A percentile compares a stretch with the other conserved stretches of the same genome.
These are phyloP conservation scores for Urosaurus nigricauda DNA, from an alignment of 2,797 vertebrate genomes.

Conservation along the genomic window DNA sequence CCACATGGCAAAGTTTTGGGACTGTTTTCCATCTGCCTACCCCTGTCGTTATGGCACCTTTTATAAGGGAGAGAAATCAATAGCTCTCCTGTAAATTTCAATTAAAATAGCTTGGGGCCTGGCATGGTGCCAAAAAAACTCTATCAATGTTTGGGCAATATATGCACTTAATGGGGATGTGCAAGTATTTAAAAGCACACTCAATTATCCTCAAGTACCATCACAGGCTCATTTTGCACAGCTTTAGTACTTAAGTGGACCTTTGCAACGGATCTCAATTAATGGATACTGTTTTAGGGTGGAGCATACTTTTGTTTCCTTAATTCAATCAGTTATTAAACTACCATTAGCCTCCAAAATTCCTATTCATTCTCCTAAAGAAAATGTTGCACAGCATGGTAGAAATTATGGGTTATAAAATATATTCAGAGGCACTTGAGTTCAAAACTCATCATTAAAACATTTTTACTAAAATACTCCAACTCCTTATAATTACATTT, in stretches of 20 bases:
- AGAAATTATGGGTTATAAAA: constrained; percentile 6
- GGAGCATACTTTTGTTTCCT: constrained; percentile 25
- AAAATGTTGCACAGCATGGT: constrained; percentile 15
- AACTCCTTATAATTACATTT: constrained; percentile 1
- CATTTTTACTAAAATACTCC: constrained; percentile 1
- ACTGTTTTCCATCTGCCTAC: constrained; percentile 4
- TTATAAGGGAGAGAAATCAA: background rate
- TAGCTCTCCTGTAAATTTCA: constrained; percentile 35
- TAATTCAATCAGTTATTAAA: constrained; percentile 45
- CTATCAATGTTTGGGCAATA: constrained; percentile 35
- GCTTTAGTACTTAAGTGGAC: constrained; percentile 41
- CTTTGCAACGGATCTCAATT: constrained; percentile 43
- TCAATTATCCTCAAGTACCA: constrained; percentile 44
- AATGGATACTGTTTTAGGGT: constrained; percentile 44
- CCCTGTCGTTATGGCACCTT: background rate
- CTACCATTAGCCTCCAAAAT: constrained; percentile 33
- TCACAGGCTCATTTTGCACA: constrained; percentile 39
- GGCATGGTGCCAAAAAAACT: constrained; percentile 31
- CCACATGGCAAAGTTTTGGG: background rate
- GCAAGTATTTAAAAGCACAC: constrained; percentile 52
- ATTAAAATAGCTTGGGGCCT: constrained; percentile 28
- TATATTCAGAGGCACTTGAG: constrained; percentile 16
- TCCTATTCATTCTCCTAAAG: constrained; percentile 38
- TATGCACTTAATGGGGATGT: constrained; percentile 37
- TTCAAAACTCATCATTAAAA: constrained; percentile 33